phyloP scores from a whole-genome alignment of 2,797 vertebrate genomes.

The Eremophila alpestris region DNA sequence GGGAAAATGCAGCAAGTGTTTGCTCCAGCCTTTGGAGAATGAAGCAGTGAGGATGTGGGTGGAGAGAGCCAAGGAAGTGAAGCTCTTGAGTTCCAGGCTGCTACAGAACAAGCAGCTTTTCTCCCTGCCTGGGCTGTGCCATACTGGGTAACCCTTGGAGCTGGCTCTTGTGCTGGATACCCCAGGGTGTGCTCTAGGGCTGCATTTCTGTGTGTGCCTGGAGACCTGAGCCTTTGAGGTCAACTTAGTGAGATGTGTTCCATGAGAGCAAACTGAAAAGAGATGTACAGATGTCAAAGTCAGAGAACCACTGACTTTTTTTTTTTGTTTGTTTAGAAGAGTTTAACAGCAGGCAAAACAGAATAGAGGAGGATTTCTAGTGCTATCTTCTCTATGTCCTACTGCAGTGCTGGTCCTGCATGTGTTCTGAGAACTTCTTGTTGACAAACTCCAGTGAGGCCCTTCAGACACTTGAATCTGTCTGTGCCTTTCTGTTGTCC shows the following conservation, averaged over 20 bases:
- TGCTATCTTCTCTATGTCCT: neutral
- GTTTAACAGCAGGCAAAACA: neutral
- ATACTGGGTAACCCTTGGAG: neutral
- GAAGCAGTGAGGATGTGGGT: neutral
- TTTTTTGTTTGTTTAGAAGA: neutral
- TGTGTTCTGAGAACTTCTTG: neutral
- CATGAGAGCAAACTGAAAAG: neutral
- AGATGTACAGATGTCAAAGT: neutral
- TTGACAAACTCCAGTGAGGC: neutral
- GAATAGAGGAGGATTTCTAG: neutral
- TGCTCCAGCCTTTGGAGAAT: neutral
- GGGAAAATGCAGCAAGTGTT: neutral
- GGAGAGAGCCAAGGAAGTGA: fast-evolving
- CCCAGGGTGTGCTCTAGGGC: fast-evolving
- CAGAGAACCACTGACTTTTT: neutral
- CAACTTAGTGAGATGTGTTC: neutral
- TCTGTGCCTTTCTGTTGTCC: neutral
- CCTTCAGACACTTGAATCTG: neutral
- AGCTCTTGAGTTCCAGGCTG: neutral
- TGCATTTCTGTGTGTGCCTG: neutral
- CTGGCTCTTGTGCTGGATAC: neutral
- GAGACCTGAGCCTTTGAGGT: neutral
- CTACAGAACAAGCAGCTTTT: neutral
- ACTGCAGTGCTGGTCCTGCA: neutral
- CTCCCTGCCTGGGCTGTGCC: neutral